A percentile compares a stretch with the other conserved stretches of the same genome.
phyloP scores from a whole-genome alignment of 1,140 invertebrate genomes.

The Lutraria rhynchaena region DNA sequence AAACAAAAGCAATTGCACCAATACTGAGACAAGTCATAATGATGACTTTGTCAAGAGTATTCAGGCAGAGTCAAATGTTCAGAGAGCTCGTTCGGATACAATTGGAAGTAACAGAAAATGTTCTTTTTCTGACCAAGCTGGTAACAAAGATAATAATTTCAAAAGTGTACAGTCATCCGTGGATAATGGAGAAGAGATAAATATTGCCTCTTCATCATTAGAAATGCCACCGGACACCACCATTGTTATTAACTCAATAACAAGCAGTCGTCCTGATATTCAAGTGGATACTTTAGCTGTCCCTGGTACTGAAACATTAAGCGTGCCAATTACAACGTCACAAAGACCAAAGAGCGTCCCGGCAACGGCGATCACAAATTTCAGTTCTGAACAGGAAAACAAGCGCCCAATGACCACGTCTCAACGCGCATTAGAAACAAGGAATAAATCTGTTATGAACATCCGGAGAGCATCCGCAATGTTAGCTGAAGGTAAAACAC shows the following conservation, averaged over 20 bases:
- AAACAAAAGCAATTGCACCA: background rate
- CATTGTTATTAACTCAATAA: too few species aligned
- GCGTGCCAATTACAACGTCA: background rate
- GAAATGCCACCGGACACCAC: constrained; percentile 5
- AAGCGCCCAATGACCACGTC: constrained; percentile 1
- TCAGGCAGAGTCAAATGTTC: background rate
- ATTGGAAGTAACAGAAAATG: background rate
- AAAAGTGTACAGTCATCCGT: background rate
- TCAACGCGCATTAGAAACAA: constrained; percentile 9
- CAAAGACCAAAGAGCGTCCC: constrained; percentile 11
- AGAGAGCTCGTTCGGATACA: background rate
- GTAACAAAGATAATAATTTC: background rate
- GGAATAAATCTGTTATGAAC: constrained; percentile 25
- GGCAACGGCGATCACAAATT: constrained; percentile 13
- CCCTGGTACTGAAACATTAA: background rate
- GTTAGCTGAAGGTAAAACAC: constrained; percentile 45
- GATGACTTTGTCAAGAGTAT: background rate
- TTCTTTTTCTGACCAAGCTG: background rate
- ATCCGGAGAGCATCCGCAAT: constrained; percentile 20
- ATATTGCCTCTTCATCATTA: background rate
- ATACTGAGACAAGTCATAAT: background rate
- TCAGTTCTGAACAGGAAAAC: background rate
- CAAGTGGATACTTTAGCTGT: background rate
- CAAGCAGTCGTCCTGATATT: background rate
- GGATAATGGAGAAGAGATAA: background rate